Conservation (phyloP, 2,113 vertebrate genomes). For the Meriones unguiculatus region DNA sequence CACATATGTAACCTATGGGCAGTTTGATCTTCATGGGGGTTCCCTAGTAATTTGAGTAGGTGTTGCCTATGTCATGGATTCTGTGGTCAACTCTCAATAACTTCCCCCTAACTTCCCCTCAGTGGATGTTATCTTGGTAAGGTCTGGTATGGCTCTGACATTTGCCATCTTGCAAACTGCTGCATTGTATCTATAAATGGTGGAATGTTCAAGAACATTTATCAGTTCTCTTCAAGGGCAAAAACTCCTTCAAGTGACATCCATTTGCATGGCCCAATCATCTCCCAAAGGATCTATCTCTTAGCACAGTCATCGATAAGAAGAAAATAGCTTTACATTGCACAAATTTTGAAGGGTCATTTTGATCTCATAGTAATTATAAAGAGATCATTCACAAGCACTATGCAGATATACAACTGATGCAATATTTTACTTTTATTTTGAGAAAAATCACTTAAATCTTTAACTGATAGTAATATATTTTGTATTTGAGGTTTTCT, state of each 20-base stretch:
- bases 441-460: neutral
- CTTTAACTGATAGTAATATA: neutral
- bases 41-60: too few species aligned
- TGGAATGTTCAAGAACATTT: neutral
- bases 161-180: neutral
- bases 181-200: neutral
- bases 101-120: too few species aligned
- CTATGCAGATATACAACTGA: neutral
- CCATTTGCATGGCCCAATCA: too few species aligned
- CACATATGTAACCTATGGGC: too few species aligned
- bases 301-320: neutral
- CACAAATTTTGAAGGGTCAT: neutral
- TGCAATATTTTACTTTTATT: slow-evolving; percentile 19
- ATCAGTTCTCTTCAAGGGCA: neutral
- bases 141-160: neutral
- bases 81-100: too few species aligned
- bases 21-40: too few species aligned
- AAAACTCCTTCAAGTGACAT: too few species aligned
- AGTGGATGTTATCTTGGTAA: rapidly evolving
- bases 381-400: neutral
- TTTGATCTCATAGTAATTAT: neutral
- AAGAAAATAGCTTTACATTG: neutral
- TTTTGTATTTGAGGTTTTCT: neutral
- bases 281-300: neutral
- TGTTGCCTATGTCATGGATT: too few species aligned